Evolutionary conservation across 2,888 invertebrate species (phyloP).

Genomic region (Spodoptera picta): DNA sequence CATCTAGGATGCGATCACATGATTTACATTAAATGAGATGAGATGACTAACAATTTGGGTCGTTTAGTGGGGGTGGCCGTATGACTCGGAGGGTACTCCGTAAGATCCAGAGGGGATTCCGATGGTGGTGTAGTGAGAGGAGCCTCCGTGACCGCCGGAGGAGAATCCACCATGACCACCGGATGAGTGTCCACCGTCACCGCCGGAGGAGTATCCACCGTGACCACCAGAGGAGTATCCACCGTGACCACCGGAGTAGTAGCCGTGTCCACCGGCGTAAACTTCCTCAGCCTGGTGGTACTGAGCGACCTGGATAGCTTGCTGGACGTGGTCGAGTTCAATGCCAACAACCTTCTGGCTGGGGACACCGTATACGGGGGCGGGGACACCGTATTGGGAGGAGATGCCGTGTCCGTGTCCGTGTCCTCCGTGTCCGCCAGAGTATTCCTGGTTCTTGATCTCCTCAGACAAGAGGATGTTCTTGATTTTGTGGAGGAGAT

Average conservation of each 20-base stretch:
- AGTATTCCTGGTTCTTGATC: slow-evolving; percentile 86
- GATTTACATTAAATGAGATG: slow-evolving; percentile 82
- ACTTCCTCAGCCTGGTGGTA: slow-evolving; percentile 92
- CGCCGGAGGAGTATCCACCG: slow-evolving; percentile 75
- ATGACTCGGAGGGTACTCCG: slow-evolving; percentile 84
- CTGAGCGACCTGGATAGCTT: slow-evolving; percentile 96
- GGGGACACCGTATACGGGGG: slow-evolving; percentile 91
- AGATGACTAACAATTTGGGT: slow-evolving; percentile 76
- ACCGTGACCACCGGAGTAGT: slow-evolving; percentile 66
- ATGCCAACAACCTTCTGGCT: slow-evolving; percentile 92
- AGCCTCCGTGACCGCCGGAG: slow-evolving; percentile 59
- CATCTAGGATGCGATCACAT: slow-evolving; percentile 86
- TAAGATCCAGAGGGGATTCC: slow-evolving; percentile 84
- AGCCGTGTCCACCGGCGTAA: slow-evolving; percentile 72
- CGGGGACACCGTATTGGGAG: slow-evolving; percentile 91
- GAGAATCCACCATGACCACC: slow-evolving; percentile 68
- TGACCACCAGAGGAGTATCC: slow-evolving; percentile 58
- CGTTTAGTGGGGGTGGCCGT: slow-evolving; percentile 83
- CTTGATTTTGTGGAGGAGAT: slow-evolving; percentile 94
- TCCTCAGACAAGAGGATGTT: slow-evolving; percentile 95
- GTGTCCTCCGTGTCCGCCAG: slow-evolving; percentile 75
- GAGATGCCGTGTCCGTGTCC: slow-evolving; percentile 84
- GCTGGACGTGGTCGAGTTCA: slow-evolving; percentile 94
- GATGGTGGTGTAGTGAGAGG: slow-evolving; percentile 75
- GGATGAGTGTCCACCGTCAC: slow-evolving; percentile 79